phyloP scores from a whole-genome alignment of 2,888 invertebrate species.

The Magallana nippona region DNA sequence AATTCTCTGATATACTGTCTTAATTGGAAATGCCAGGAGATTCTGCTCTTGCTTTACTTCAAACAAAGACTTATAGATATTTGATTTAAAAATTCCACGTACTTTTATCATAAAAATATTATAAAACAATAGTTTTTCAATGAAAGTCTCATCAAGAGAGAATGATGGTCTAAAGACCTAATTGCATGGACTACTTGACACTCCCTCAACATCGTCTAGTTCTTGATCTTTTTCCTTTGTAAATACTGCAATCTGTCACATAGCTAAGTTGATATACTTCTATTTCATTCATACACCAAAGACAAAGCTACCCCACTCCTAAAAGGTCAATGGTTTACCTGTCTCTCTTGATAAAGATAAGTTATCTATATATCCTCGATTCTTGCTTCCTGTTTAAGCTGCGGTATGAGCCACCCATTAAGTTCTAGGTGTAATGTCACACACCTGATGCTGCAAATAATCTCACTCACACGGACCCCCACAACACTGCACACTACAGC shows the following conservation, averaged over 20 bases:
- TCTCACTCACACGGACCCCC: background rate
- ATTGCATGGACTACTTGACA: constrained; percentile 24
- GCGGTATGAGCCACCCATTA: constrained; percentile 6
- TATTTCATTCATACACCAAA: constrained; percentile 27
- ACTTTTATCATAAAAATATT: background rate
- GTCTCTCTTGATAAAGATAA: constrained; percentile 30
- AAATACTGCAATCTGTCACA: constrained; percentile 28
- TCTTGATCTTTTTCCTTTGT: constrained; percentile 31
- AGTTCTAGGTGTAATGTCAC: constrained; percentile 5
- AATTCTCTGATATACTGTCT: constrained; percentile 19
- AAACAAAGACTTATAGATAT: background rate
- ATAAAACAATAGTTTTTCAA: too few relatives aligned
- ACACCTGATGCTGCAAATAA: constrained; percentile 16
- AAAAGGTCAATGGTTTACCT: constrained; percentile 22
- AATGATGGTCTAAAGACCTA: background rate
- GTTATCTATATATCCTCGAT: constrained; percentile 13
- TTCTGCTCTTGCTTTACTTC: background rate
- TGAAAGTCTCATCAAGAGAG: too few relatives aligned
- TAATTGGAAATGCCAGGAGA: constrained; percentile 27
- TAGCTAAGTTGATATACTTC: constrained; percentile 26
- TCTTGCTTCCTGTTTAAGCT: constrained; percentile 24
- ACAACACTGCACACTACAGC: constrained; percentile 12
- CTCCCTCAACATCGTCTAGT: constrained; percentile 11
- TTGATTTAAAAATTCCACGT: background rate
- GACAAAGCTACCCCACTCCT: constrained; percentile 33